These are phyloP conservation scores for Lasioglossum baleicum DNA, from an alignment of 1,140 invertebrate genomes.

Conservation along the genomic window DNA sequence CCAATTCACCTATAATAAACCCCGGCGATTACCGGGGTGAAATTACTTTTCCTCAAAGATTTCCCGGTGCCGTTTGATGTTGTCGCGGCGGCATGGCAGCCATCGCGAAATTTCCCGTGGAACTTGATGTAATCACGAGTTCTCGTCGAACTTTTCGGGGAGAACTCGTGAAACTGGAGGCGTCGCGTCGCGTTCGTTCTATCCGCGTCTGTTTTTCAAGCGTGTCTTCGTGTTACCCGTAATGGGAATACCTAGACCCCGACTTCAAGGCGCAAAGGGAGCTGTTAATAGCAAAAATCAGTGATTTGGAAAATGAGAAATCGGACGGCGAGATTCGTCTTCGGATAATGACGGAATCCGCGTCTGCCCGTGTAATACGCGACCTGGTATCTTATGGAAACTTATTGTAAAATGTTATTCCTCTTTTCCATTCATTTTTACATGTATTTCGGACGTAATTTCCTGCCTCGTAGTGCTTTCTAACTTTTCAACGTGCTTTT, in stretches of 20 bases:
- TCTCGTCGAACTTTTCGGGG: background rate
- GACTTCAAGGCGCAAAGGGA: background rate
- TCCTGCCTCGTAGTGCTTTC: too few species aligned
- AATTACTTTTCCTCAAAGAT: slow-evolving; percentile 40
- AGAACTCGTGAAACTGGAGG: background rate
- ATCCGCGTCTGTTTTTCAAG: background rate
- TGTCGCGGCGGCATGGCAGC: background rate
- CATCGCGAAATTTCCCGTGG: slow-evolving; percentile 2
- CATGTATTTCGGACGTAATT: too few species aligned
- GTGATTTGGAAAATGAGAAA: slow-evolving; percentile 4
- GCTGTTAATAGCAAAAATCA: background rate
- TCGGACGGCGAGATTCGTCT: background rate
- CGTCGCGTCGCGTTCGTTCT: too few species aligned
- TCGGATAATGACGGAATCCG: background rate
- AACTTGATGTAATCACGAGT: slow-evolving; percentile 1
- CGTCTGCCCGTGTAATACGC: too few species aligned
- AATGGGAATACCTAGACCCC: background rate
- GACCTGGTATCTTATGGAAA: too few species aligned
- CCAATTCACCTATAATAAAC: slow-evolving; percentile 33
- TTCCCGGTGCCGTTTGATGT: slow-evolving; percentile 1
- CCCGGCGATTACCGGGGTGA: slow-evolving; percentile 32
- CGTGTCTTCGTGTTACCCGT: background rate
- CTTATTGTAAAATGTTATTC: too few species aligned
- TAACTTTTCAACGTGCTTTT: too few species aligned
- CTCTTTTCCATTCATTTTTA: too few species aligned